Evolutionary conservation across 1,140 invertebrate species (phyloP).

Genomic region (Meloidogyne exigua): DNA sequence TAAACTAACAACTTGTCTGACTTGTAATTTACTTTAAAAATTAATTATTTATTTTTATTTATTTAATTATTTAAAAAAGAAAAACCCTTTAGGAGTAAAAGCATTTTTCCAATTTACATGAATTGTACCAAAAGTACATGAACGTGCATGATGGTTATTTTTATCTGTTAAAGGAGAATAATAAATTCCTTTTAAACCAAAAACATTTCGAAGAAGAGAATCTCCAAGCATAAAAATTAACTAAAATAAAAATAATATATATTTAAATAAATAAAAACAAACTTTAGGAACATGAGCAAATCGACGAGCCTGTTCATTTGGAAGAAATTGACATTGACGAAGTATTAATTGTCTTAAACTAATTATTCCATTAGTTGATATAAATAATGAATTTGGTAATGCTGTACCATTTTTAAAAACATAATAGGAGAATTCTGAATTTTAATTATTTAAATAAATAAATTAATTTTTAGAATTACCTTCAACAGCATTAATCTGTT

Average conservation of each 20-base stretch:
- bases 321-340: constrained; percentile 45
- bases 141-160: constrained; percentile 39
- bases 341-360: constrained; percentile 29
- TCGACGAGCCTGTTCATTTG: constrained; percentile 49
- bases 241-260: constrained; percentile 12
- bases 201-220: constrained; percentile 39
- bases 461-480: neutral
- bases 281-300: constrained; percentile 46
- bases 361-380: constrained; percentile 17
- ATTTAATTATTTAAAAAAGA: constrained; percentile 15
- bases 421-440: constrained; percentile 38
- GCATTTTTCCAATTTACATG: constrained; percentile 47
- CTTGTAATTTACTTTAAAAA: constrained; percentile 37
- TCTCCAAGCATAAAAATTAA: constrained; percentile 36
- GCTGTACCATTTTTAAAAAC: constrained; percentile 33
- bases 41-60: no score
- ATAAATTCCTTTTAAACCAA: constrained; percentile 39
- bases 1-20: constrained; percentile 44
- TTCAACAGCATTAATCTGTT: constrained; percentile 45
- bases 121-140: constrained; percentile 46
- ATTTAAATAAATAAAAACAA: neutral
- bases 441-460: neutral
- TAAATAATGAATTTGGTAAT: constrained; percentile 28
- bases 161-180: constrained; percentile 7
- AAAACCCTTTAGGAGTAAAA: constrained; percentile 46